Conservation (phyloP, 2,888 invertebrate species). For the Ganaspis brasiliensis region DNA sequence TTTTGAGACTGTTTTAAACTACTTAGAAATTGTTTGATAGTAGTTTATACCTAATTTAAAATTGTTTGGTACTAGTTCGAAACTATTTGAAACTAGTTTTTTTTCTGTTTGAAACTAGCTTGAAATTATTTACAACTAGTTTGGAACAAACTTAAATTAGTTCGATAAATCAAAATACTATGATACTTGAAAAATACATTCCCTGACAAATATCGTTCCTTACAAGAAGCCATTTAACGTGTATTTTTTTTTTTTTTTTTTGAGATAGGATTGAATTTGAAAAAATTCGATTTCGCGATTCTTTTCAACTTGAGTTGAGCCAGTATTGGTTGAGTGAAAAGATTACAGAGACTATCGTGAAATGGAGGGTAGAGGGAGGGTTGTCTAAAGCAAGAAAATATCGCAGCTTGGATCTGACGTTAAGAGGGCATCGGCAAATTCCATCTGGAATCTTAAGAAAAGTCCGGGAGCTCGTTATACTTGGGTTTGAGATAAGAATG, state of each 20-base stretch:
- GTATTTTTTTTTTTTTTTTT: too few species aligned
- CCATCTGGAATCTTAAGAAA: slow-evolving; percentile 48
- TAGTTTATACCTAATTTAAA: too few species aligned
- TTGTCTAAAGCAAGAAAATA: slow-evolving; percentile 18
- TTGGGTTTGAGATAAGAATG: slow-evolving; percentile 44
- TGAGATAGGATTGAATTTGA: not conserved
- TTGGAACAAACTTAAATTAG: too few species aligned
- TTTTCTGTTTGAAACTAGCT: too few species aligned
- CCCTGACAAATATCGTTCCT: slow-evolving; percentile 8
- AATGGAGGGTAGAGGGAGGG: not conserved
- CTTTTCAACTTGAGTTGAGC: not conserved
- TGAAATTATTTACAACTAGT: too few species aligned
- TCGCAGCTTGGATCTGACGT: slow-evolving; percentile 38
- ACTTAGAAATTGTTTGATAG: too few species aligned
- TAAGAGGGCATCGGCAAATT: slow-evolving; percentile 46
- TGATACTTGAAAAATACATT: not conserved
- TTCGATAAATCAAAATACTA: not conserved
- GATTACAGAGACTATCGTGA: slow-evolving; percentile 9
- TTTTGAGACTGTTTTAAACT: too few species aligned
- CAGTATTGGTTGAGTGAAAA: not conserved
- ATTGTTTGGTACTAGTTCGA: too few species aligned
- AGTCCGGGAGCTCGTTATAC: slow-evolving; percentile 45
- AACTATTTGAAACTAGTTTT: too few species aligned
- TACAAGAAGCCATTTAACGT: not conserved
- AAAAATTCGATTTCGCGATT: slow-evolving; percentile 11